Evolutionary conservation across 64 coral and sea anemone genomes (phyloP), one percentile per base, ranked within the genome.

Genomic region (Pocillopora verrucosa): DNA sequence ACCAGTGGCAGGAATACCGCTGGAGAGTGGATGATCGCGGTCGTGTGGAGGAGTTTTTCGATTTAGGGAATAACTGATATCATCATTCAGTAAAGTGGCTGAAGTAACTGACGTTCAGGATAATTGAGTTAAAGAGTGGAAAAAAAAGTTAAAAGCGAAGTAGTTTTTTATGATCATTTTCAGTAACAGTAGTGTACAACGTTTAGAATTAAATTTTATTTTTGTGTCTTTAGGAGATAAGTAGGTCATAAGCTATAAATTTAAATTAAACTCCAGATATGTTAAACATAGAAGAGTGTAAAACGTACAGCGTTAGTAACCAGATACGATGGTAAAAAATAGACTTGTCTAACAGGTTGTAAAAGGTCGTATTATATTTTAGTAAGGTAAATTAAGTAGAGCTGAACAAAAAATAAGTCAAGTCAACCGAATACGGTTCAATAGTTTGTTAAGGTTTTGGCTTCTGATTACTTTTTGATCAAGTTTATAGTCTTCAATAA

Each of bases 11-110:
- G 65, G 36, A 63, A n/a, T 85, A 16, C 64, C 36, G 38, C 38
- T 85, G 82, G 82, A 56, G 82, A 57, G 82, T 85, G 13, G 65
- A 85, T n/a, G 36, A 14, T 25, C 61, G 56, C 4, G 82, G 82
- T 36, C 82, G 67, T n/a, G 82, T 85, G 38, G 82, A 85, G 65
- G 63, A 85, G 20, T 25, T 70, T 70, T 70, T 70, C 20, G 67
- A 70, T 20, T 6, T 70, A 6, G 6, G 2, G 2, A 45, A 24
- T 70, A 70, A 24, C 20, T 70, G 11, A 10, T 24, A 70, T 9
- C 20, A 68, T 22, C 16, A 22, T n/a, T n/a, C 41, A 6, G 2
- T 45, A 6, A 3, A 45, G 41, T 45, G 41, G 41, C 41, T 45
- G 41, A 45, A 45, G 6, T 45, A 45, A 45, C 41, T 45, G 6